Percentiles rank a stretch among this genome's conserved stretches.
These are phyloP conservation scores for Lathamus discolor DNA, from an alignment of 2,113 vertebrate species.

Conservation along the genomic window DNA sequence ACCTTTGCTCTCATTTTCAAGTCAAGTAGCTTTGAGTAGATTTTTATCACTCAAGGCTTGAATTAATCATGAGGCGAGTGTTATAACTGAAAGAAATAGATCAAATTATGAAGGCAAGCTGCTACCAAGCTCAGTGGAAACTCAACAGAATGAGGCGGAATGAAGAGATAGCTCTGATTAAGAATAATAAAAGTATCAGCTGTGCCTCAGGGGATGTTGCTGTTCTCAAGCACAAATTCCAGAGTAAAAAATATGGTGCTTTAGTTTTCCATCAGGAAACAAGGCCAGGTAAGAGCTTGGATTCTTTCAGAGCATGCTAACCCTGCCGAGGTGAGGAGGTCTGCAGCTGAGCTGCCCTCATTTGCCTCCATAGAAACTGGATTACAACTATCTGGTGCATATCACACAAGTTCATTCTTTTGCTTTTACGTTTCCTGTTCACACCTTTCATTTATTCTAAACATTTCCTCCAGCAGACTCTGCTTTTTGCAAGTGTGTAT, in stretches of 20 bases:
- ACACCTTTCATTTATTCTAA: neutral
- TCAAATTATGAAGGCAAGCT: constrained; percentile 6
- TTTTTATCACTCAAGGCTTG: constrained; percentile 25
- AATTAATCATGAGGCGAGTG: neutral
- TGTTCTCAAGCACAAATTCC: constrained; percentile 4
- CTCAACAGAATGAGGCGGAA: neutral
- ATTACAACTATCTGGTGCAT: rapidly evolving
- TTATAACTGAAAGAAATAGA: neutral
- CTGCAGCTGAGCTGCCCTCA: neutral
- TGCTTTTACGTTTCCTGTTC: neutral
- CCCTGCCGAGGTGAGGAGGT: neutral
- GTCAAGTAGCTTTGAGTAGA: constrained; percentile 19
- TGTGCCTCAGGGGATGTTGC: neutral
- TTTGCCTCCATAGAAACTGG: neutral
- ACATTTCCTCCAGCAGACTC: neutral
- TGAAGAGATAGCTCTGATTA: neutral
- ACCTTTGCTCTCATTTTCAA: constrained; percentile 29
- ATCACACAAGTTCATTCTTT: neutral
- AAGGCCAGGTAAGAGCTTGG: neutral
- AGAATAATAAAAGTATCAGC: neutral
- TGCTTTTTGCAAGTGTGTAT: neutral
- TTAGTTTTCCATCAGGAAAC: neutral
- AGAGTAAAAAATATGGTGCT: neutral
- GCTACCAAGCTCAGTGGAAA: neutral
- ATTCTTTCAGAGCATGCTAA: neutral